Percentiles rank a stretch among this genome's conserved stretches.
Evolutionary conservation across 2,888 invertebrate genomes (phyloP).

Genomic region (Tetheella fluctuosa): DNA sequence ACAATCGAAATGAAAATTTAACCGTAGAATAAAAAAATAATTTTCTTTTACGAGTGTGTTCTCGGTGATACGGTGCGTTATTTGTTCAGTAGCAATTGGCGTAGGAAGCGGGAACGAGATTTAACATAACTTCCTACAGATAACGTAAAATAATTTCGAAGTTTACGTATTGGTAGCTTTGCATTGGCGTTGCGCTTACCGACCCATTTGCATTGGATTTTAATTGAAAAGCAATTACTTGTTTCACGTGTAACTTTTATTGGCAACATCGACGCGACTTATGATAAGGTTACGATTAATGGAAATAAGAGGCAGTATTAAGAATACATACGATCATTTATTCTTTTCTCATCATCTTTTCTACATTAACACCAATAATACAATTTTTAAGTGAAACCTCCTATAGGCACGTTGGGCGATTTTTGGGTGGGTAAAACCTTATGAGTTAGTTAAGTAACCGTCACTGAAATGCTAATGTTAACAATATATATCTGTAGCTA

Average conservation of each 20-base stretch:
- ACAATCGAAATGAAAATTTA: slow-evolving; percentile 18
- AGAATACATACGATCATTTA: too few relatives aligned
- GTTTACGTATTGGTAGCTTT: slow-evolving; percentile 22
- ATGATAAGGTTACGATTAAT: too few relatives aligned
- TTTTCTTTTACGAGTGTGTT: slow-evolving; percentile 19
- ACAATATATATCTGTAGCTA: too few relatives aligned
- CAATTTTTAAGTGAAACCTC: too few relatives aligned
- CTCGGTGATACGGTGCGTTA: slow-evolving; percentile 16
- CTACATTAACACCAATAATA: too few relatives aligned
- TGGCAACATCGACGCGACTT: too few relatives aligned
- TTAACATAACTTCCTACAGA: slow-evolving; percentile 9
- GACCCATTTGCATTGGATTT: slow-evolving; percentile 42
- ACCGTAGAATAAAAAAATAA: slow-evolving; percentile 17
- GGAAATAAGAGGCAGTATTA: too few relatives aligned
- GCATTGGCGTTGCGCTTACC: slow-evolving; percentile 18
- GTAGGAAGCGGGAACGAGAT: not conserved
- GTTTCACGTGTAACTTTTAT: slow-evolving; percentile 29
- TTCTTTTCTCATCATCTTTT: too few relatives aligned
- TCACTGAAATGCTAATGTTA: too few relatives aligned
- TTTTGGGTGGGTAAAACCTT: too few relatives aligned
- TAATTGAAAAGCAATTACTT: slow-evolving; percentile 43
- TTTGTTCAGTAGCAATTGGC: slow-evolving; percentile 9
- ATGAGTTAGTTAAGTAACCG: too few relatives aligned
- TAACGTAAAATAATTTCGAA: slow-evolving; percentile 27
- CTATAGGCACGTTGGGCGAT: too few relatives aligned